Percentiles rank a stretch among this genome's conserved stretches.
Evolutionary conservation across 92 coral and sea anemone genomes (phyloP).

Genomic region (Siderastrea radians): DNA sequence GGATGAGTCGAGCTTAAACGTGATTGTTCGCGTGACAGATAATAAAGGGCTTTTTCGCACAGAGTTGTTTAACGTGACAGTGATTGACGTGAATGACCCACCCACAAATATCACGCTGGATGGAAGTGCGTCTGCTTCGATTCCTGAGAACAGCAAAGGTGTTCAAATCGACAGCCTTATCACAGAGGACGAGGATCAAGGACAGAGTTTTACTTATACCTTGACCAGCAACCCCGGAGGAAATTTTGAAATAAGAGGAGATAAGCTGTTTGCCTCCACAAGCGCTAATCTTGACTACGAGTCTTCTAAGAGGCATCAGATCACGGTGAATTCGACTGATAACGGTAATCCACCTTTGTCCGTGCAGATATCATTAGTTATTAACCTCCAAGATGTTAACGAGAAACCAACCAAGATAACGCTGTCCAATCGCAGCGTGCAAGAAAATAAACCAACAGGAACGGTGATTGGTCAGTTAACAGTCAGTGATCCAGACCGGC

Average conservation of each 20-base stretch:
- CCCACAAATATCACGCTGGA: conserved; percentile 88
- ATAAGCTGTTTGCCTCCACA: conserved; percentile 77
- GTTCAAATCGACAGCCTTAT: conserved; percentile 78
- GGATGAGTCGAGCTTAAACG: conserved; percentile 65
- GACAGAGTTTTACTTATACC: conserved; percentile 79
- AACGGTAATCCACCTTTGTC: conserved; percentile 80
- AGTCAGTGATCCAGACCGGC: conserved; percentile 88
- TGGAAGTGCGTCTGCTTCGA: conserved; percentile 75
- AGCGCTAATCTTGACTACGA: conserved; percentile 86
- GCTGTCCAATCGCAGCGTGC: conserved; percentile 62
- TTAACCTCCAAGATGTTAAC: conserved; percentile 78
- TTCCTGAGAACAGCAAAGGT: conserved; percentile 86
- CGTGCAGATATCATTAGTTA: conserved; percentile 60
- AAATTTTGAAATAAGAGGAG: conserved; percentile 83
- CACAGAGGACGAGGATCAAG: conserved; percentile 87
- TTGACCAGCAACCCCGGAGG: conserved; percentile 69
- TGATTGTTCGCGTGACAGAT: conserved; percentile 88
- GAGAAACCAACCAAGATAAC: conserved; percentile 84
- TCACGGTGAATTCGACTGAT: conserved; percentile 83
- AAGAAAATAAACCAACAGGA: conserved; percentile 77
- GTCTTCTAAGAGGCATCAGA: conserved; percentile 42
- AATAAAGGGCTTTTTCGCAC: conserved; percentile 81
- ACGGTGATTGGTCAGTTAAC: conserved; percentile 79
- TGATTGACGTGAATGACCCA: conserved; percentile 84
- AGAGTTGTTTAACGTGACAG: conserved; percentile 66